phyloP scores from a whole-genome alignment of 2,888 invertebrate genomes.

The Meloe dianella region DNA sequence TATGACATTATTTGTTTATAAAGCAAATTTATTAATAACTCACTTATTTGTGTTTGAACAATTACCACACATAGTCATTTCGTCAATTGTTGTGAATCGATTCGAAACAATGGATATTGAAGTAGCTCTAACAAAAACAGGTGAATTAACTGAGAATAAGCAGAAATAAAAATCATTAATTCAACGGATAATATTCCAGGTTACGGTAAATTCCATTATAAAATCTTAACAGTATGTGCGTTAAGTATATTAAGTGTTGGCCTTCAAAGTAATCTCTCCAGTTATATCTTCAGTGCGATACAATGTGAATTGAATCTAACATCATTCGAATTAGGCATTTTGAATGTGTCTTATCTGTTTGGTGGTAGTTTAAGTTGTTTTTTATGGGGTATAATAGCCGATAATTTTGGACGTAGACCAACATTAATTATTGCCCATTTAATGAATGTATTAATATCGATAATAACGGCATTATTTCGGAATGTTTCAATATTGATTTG shows the following conservation, averaged over 20 bases:
- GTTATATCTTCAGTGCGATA: constrained; percentile 76
- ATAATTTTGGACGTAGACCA: constrained; percentile 73
- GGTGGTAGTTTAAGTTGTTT: constrained; percentile 78
- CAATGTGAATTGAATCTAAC: constrained; percentile 72
- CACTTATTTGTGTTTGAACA: not conserved
- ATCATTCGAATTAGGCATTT: constrained; percentile 70
- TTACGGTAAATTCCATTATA: constrained; percentile 72
- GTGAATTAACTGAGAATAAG: too few relatives aligned
- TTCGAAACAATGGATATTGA: constrained; percentile 1
- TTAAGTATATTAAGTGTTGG: constrained; percentile 68
- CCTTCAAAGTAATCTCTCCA: constrained; percentile 71
- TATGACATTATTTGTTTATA: not conserved
- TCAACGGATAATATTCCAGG: too few relatives aligned
- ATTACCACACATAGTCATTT: not conserved
- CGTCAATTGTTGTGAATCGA: not conserved
- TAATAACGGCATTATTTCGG: constrained; percentile 45
- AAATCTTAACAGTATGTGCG: constrained; percentile 69
- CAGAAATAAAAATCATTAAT: too few relatives aligned
- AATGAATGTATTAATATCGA: constrained; percentile 61
- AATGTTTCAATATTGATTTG: constrained; percentile 45
- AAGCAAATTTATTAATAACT: not conserved
- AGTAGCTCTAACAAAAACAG: not conserved
- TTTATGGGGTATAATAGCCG: constrained; percentile 81
- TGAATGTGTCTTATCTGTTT: constrained; percentile 75
- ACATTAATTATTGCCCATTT: constrained; percentile 52